Evolutionary conservation across 1,140 invertebrate genomes (phyloP).

Genomic region (Euura lappo): DNA sequence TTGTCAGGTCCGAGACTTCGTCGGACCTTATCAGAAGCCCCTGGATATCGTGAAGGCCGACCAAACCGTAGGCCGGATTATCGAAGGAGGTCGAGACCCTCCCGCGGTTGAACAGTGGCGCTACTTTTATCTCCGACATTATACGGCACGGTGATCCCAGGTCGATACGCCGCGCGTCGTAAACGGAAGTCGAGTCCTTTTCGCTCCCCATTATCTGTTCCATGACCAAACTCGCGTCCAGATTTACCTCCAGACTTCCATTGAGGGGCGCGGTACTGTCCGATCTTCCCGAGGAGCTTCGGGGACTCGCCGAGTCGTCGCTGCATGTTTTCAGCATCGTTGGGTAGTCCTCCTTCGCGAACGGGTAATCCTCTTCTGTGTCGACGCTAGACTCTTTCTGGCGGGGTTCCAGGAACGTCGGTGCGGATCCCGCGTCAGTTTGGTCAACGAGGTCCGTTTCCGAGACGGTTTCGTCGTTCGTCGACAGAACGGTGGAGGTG

Average conservation of each 20-base stretch:
- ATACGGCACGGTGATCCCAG: conserved; percentile 49
- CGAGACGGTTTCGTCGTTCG: conserved; percentile 30
- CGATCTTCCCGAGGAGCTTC: conserved; percentile 55
- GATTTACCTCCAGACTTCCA: conserved; percentile 41
- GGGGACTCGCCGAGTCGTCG: conserved; percentile 55
- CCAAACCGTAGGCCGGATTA: conserved; percentile 54
- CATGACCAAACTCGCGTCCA: not conserved
- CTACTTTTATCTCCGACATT: conserved; percentile 42
- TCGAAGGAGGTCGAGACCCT: conserved; percentile 51
- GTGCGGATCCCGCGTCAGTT: conserved; percentile 30
- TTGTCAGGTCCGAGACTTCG: conserved; percentile 48
- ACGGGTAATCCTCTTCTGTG: conserved; percentile 55
- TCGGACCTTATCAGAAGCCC: conserved; percentile 47
- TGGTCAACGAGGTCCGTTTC: conserved; percentile 27
- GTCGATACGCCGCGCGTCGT: conserved; percentile 50
- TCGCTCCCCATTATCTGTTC: conserved; percentile 9
- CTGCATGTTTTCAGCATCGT: conserved; percentile 58
- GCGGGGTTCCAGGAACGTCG: conserved; percentile 26
- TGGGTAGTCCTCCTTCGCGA: conserved; percentile 58
- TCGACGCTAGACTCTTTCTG: conserved; percentile 48
- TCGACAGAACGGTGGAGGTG: conserved; percentile 34
- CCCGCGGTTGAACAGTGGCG: conserved; percentile 32
- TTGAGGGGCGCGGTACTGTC: conserved; percentile 55
- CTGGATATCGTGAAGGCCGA: conserved; percentile 49
- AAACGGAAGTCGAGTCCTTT: conserved; percentile 41